Conservation (phyloP, 2,888 invertebrate genomes). For the Eupithecia dodoneata region DNA sequence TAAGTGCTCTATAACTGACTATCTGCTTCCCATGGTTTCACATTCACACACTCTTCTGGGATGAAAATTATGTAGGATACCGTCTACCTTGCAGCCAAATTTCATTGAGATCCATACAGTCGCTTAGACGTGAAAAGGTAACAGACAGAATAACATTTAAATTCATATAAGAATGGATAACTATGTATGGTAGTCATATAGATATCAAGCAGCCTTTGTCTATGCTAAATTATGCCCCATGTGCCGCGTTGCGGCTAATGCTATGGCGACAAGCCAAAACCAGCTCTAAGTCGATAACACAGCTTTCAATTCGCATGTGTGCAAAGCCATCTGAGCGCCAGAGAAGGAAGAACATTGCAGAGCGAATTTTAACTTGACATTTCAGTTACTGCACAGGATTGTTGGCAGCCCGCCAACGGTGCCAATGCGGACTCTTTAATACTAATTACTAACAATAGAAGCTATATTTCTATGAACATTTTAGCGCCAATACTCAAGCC, state of each 20-base stretch:
- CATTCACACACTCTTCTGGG: no score
- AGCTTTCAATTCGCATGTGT: slow-evolving; percentile 17
- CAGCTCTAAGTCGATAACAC: slow-evolving; percentile 16
- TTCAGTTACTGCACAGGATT: slow-evolving; percentile 15
- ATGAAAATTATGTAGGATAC: no score
- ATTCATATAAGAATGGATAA: not conserved
- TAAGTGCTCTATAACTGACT: not conserved
- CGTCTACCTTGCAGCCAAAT: no score
- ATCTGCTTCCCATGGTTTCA: no score
- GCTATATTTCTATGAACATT: not conserved
- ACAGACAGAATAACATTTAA: no score
- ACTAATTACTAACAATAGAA: slow-evolving; percentile 1
- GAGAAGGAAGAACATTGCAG: slow-evolving; percentile 7
- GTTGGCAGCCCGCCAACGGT: slow-evolving; percentile 5
- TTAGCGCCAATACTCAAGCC: not conserved
- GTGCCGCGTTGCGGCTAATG: slow-evolving; percentile 27
- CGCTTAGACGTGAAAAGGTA: no score
- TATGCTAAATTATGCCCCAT: slow-evolving; percentile 5
- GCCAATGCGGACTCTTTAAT: slow-evolving; percentile 4
- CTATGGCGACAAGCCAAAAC: slow-evolving; percentile 27
- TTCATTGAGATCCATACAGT: no score
- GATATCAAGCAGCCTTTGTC: not conserved
- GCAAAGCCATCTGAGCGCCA: not conserved
- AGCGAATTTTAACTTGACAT: slow-evolving; percentile 12
- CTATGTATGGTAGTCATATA: not conserved